Conservation (phyloP, 2,888 invertebrate genomes). For the Caenorhabditis becei region DNA sequence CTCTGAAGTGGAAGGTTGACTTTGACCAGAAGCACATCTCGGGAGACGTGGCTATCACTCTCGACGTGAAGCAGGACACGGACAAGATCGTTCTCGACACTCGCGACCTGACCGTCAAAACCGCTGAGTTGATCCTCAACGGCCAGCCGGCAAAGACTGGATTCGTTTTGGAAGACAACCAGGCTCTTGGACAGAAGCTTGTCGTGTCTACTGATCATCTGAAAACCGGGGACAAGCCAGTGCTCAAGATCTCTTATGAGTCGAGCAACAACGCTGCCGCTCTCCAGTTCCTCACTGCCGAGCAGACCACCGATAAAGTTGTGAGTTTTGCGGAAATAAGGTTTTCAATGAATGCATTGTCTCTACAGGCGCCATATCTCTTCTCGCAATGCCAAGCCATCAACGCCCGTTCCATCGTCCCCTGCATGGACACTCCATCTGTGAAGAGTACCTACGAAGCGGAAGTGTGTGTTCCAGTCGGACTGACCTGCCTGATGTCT, state of each 20-base stretch:
- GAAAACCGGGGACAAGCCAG: slow-evolving; percentile 35
- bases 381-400: slow-evolving; percentile 86
- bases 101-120: slow-evolving; percentile 69
- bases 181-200: slow-evolving; percentile 61
- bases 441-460: slow-evolving; percentile 91
- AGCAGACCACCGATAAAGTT: slow-evolving; percentile 90
- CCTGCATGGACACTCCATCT: slow-evolving; percentile 93
- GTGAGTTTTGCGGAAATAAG: slow-evolving; percentile 13
- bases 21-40: slow-evolving; percentile 67
- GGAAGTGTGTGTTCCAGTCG: slow-evolving; percentile 86
- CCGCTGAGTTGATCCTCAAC: slow-evolving; percentile 44
- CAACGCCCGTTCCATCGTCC: slow-evolving; percentile 91
- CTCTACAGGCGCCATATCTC: slow-evolving; percentile 87
- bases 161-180: slow-evolving; percentile 49
- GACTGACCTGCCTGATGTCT: slow-evolving; percentile 92
- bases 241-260: slow-evolving; percentile 86
- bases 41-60: slow-evolving; percentile 65
- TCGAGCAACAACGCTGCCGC: slow-evolving; percentile 89
- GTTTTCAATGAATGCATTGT: not conserved
- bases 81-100: slow-evolving; percentile 71
- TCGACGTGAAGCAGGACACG: slow-evolving; percentile 64
- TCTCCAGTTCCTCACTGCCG: slow-evolving; percentile 90
- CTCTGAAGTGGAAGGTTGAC: slow-evolving; percentile 76
- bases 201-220: slow-evolving; percentile 21
- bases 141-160: slow-evolving; percentile 24